Evolutionary conservation across 2,888 invertebrate genomes (phyloP), one percentile per base, ranked within the genome.

Genomic region (Chymomyza procnemis): DNA sequence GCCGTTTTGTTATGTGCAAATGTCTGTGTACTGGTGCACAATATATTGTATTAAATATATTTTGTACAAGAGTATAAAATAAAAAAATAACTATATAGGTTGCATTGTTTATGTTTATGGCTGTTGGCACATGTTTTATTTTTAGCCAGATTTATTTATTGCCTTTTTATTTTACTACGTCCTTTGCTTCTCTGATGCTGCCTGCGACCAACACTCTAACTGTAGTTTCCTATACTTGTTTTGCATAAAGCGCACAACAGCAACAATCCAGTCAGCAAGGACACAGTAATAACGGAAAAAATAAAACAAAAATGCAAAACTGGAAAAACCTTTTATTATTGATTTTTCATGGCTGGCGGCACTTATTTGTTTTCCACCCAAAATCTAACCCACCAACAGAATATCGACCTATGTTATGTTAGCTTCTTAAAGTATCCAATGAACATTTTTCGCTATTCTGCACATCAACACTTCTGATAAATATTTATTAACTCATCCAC

Each of bases 1-100:
- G 74, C 74, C 81, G 67, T 71, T 60, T 66, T 71, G 78, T 66
- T 72, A 58, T 76, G 75, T 71, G 72, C 66, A 70, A 78, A 72
- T 76, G 72, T 74, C 83, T 76, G 12, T 41, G 34, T 41, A n/a
- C n/a, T n/a, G n/a, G 34, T 41, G 9, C 6, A 14, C 12, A 41
- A 74, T 80, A 67, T 74, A 68, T 63, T 78, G 76, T 80, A 76
- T 80, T 80, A 48, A 70, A 64, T 59, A 66, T 26, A 26, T 26
- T 26, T 26, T 26, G 26, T 26, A 6, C 26, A 66, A 66, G 19
- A 21, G 6, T n/a, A 22, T 46, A 62, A 59, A n/a, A 41, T 54
- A 26, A 56, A 34, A 34, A 60, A 61, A 59, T 30, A 41, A 4
- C 14, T 19, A 22, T 19, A 59, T 22, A 72, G 73, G 72, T 72